Evolutionary conservation across 2,888 invertebrate genomes (phyloP), one percentile per base, ranked within the genome.

Genomic region (Sipunculus nudus): DNA sequence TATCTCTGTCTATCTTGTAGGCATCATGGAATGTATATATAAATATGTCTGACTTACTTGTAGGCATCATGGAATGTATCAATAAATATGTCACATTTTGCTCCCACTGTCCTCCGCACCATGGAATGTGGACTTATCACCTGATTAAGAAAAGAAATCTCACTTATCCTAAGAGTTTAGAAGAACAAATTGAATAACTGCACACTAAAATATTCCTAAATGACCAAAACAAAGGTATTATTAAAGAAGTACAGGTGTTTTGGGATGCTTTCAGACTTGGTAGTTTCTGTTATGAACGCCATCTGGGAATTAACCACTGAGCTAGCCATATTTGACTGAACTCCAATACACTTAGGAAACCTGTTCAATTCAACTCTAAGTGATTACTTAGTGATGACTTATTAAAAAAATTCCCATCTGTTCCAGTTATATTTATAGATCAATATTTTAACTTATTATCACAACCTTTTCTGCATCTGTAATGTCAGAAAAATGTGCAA

Each of bases 11-110:
- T 35, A 28, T 48, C 56, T 48, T 56, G 40, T 47, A 29, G 16
- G 56, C 56, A n/a, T n/a, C n/a, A n/a, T n/a, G n/a, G n/a, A n/a
- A n/a, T n/a, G n/a, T n/a, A n/a, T n/a, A n/a, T n/a, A n/a, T n/a
- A n/a, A n/a, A n/a, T n/a, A n/a, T n/a, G n/a, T n/a, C n/a, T n/a
- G n/a, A n/a, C n/a, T n/a, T n/a, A n/a, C n/a, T n/a, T n/a, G n/a
- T n/a, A n/a, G n/a, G n/a, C n/a, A 35, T 56, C 56, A 16, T 56
- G 48, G 39, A 56, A 56, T 35, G 40, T 39, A 31, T 56, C 48
- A 6, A 56, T 38, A 1, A 56, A 39, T n/a, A 25, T 39, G 8
- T 56, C 56, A 3, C 10, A 26, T 3, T 49, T 35, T 1, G 39
- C 47, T 8, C 26, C 26, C 1, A 28, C 6, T 23, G 19, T 40